Conservation (phyloP, 2,797 vertebrate species). For the Tadarida brasiliensis region DNA sequence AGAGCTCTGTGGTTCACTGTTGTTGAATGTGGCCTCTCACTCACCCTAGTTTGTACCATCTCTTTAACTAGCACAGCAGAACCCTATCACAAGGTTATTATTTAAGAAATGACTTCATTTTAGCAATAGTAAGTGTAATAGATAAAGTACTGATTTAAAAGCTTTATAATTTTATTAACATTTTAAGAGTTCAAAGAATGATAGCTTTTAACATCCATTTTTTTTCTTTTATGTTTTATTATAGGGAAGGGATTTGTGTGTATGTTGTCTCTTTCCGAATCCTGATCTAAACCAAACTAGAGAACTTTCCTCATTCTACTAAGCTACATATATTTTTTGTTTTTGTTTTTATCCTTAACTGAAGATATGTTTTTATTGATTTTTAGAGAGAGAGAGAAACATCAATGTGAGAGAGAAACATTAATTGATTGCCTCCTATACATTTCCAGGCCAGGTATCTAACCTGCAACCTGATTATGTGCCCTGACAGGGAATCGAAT, state of each 20-base stretch:
- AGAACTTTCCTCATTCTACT: neutral
- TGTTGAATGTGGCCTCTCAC: neutral
- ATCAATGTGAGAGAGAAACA: too few species aligned
- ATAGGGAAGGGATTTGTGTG: neutral
- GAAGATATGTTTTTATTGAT: too few species aligned
- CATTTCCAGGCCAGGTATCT: too few species aligned
- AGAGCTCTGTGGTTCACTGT: neutral
- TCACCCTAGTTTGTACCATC: neutral
- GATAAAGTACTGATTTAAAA: neutral
- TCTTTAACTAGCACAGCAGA: neutral
- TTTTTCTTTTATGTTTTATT: neutral
- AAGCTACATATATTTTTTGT: neutral
- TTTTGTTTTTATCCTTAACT: too few species aligned
- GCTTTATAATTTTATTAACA: neutral
- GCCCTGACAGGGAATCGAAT: too few species aligned
- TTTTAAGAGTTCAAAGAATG: neutral
- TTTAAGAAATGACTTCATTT: conserved; percentile 9
- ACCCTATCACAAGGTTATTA: neutral
- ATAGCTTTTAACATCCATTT: neutral
- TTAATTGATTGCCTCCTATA: too few species aligned
- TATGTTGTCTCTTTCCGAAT: neutral
- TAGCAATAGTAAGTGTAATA: neutral
- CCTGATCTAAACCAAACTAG: neutral
- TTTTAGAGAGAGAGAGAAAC: too few species aligned
- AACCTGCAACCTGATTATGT: too few species aligned